These are phyloP conservation scores for Orestias chungarensis DNA, from an alignment of 2,797 vertebrate genomes.

Conservation along the genomic window DNA sequence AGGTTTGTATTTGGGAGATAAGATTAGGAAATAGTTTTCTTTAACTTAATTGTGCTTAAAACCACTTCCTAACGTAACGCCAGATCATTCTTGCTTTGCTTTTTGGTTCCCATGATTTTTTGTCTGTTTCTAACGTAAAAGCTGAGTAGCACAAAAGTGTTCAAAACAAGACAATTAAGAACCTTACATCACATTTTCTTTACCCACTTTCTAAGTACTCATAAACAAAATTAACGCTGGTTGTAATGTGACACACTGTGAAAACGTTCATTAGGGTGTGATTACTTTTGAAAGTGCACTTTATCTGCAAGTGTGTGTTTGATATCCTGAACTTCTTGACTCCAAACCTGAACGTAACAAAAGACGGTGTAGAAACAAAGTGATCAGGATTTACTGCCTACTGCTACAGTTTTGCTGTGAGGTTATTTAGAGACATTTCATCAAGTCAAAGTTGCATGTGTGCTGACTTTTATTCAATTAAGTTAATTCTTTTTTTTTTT, in stretches of 20 bases:
- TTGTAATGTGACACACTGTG: background rate
- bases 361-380: conserved; percentile 17
- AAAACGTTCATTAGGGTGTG: background rate
- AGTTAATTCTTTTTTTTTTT: background rate
- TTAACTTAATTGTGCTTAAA: background rate
- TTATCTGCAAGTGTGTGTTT: conserved; percentile 16
- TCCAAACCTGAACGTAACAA: conserved; percentile 33
- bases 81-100: background rate
- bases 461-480: conserved; percentile 10
- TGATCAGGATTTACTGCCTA: conserved; percentile 8
- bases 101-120: background rate
- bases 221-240: background rate
- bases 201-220: background rate
- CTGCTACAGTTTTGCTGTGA: conserved; percentile 25
- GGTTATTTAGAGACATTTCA: conserved; percentile 30
- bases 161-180: background rate
- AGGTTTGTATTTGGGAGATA: background rate
- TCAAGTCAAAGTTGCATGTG: background rate
- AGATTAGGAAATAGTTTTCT: background rate
- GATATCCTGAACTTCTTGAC: conserved; percentile 43
- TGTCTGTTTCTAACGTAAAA: too few relatives aligned
- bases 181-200: background rate
- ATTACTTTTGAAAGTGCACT: background rate
- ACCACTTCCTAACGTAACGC: background rate
- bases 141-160: background rate